phyloP scores from a whole-genome alignment of 2,797 vertebrate species.

The Enteromius radiatus region DNA sequence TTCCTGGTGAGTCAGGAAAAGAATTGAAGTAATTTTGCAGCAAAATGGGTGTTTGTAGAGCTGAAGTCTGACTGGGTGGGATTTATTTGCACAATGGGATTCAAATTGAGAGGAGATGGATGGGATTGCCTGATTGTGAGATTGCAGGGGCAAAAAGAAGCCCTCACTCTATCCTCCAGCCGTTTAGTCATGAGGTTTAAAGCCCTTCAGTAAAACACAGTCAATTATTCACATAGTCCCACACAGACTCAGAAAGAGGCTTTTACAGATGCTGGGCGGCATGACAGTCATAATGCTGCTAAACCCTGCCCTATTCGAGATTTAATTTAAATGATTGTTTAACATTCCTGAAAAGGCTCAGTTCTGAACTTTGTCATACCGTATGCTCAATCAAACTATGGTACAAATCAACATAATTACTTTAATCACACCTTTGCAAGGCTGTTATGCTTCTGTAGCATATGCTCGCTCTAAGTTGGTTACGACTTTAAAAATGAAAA shows the following conservation, averaged over 20 bases:
- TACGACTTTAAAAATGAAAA: neutral
- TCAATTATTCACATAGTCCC: conserved; percentile 68
- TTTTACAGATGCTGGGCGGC: conserved; percentile 73
- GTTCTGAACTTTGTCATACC: neutral
- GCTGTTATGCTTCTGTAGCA: neutral
- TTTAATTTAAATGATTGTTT: neutral
- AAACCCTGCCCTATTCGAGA: conserved; percentile 57
- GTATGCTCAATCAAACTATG: neutral
- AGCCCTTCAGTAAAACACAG: conserved; percentile 64
- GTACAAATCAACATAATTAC: neutral
- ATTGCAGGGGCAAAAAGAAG: neutral
- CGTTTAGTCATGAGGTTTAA: conserved; percentile 65
- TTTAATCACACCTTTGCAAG: neutral
- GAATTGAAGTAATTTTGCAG: neutral
- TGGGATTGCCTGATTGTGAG: neutral
- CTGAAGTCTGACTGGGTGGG: neutral
- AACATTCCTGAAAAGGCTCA: conserved; percentile 20
- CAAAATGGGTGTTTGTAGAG: neutral
- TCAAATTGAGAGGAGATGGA: neutral
- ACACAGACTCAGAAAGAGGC: conserved; percentile 71
- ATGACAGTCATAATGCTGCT: conserved; percentile 66
- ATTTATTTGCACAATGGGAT: neutral
- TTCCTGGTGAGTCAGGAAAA: neutral
- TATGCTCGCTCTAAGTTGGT: neutral
- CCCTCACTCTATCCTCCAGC: neutral